Evolutionary conservation across 2,797 vertebrate species (phyloP), one percentile per base, ranked within the genome.

Genomic region (Galagoides demidoff): DNA sequence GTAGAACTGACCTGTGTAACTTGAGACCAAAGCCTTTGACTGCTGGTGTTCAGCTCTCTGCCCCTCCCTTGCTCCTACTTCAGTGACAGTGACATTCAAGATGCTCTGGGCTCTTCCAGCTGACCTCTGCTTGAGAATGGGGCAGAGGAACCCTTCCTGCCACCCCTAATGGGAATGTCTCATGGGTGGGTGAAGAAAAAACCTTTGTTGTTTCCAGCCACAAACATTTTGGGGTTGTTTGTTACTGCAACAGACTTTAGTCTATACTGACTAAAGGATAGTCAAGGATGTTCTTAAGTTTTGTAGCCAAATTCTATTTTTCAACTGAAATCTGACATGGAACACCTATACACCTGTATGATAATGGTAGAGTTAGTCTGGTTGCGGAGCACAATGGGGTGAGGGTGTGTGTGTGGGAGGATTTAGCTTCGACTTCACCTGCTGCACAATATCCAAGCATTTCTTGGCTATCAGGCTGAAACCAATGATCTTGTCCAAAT

Each of bases 41-140:
- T 39, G 25, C 7, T 31, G 85, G 7, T 0, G 9, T 14, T 37
- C 23, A 14, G 1, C 11, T 74, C 11, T 45, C 61, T 1, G 1
- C 2, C 39, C 13, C 9, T 34, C 4, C 13, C 0, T 10, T 0
- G 1, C 39, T 17, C 12, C 29, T 83, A 34, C 45, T 34, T 31
- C 0, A 3, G 63, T 3, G 79, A 16, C 57, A 7, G 3, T n/a
- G 63, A 71, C 78, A 55, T 34, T 71, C 6, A 23, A 2, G 37
- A 43, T 22, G n/a, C 17, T 52, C 9, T 0, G 3, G 57, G 59
- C 19, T 45, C 57, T 16, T 45, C 17, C 31, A n/a, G 11, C 11
- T 23, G 64, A 39, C 14, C 82, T 57, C 16, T 22, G 52, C 8
- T 14, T 2, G 71, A 71, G 39, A 74, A 59, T 0, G 71, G 13